Base-by-base conservation (phyloP, 2,113 vertebrate species). In the Tretioscincus oriximinensis region DNA sequence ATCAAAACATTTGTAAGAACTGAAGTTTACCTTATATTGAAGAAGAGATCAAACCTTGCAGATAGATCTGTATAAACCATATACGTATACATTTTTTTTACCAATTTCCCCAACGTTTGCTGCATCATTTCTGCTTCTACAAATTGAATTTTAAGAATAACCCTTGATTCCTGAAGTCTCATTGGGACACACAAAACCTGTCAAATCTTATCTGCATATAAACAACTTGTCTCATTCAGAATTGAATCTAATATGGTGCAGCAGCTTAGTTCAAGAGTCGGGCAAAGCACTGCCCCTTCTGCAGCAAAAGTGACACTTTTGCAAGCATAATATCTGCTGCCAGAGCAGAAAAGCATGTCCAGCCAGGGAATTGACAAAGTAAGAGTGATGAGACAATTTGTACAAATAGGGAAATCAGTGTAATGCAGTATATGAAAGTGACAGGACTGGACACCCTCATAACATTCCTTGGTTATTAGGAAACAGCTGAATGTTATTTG, bases 321-420 rank as follows among this genome's bases (percentile, higher is more conserved):
- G 71, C 18, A 5, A 76, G 5, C 26, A 60, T 9, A 78, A 67
- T 1, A 49, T 47, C 4, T 70, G 2, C 9, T 67, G 1, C 64
- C 35, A 71, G 28, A 78, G 58, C n/a, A 35, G 2, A 82, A 86
- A 76, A 12, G 1, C 49, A 60, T 20, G 51, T 29, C 49, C 26
- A 66, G 14, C 18, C 31, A 22, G 7, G 11, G 5, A 82, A 2
- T 49, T 75, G 84, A 73, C 71, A 70, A 76, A 85, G 78, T 3
- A 76, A 79, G 76, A 88, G 5, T 78, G 12, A 65, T 7, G 16
- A 90, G 1, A 74, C 6, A 5, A 78, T 21, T 73, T 78, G 72
- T 65, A 2, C 0, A 70, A 29, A 54, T 26, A 2, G 1, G 7
- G 16, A 67, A 4, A 77, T 82, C 8, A 64, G 5, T 58, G 1